Conservation (phyloP, 2,888 invertebrate species). For the Parelbella ahira region DNA sequence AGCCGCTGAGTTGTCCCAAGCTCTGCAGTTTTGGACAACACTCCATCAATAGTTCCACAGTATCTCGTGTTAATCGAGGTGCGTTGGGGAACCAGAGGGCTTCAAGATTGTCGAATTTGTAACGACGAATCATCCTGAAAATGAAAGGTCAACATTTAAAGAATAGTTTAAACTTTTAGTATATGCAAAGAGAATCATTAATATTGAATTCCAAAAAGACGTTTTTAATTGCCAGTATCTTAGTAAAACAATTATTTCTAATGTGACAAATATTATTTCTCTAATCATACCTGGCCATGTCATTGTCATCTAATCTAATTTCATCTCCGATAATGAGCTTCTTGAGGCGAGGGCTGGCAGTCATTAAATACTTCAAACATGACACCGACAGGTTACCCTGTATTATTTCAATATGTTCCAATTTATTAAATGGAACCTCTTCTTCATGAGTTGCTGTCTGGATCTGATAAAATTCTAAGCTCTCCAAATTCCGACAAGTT, state of each 20-base stretch:
- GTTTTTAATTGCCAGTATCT: no score
- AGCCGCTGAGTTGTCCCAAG: slow-evolving; percentile 84
- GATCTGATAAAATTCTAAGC: slow-evolving; percentile 84
- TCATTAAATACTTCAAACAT: slow-evolving; percentile 82
- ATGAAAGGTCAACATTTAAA: no score
- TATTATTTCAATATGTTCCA: slow-evolving; percentile 84
- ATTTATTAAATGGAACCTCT: slow-evolving; percentile 79
- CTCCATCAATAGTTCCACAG: slow-evolving; percentile 84
- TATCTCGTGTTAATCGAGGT: slow-evolving; percentile 80
- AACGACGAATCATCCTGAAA: slow-evolving; percentile 83
- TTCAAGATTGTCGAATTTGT: slow-evolving; percentile 83
- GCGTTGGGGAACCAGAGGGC: slow-evolving; percentile 86
- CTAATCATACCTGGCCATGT: slow-evolving; percentile 78
- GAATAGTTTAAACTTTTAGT: no score
- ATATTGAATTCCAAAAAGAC: no score
- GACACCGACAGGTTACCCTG: slow-evolving; percentile 82
- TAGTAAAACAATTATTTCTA: no score
- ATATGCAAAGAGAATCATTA: no score
- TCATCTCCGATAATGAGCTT: slow-evolving; percentile 84
- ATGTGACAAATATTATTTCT: no score
- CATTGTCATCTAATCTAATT: slow-evolving; percentile 84
- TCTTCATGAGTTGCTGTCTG: slow-evolving; percentile 80
- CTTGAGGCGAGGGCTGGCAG: slow-evolving; percentile 79
- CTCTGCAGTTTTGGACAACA: slow-evolving; percentile 83
- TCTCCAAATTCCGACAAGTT: slow-evolving; percentile 80